Evolutionary conservation across 2,113 vertebrate species (phyloP).

Genomic region (Coptodon rendalli): DNA sequence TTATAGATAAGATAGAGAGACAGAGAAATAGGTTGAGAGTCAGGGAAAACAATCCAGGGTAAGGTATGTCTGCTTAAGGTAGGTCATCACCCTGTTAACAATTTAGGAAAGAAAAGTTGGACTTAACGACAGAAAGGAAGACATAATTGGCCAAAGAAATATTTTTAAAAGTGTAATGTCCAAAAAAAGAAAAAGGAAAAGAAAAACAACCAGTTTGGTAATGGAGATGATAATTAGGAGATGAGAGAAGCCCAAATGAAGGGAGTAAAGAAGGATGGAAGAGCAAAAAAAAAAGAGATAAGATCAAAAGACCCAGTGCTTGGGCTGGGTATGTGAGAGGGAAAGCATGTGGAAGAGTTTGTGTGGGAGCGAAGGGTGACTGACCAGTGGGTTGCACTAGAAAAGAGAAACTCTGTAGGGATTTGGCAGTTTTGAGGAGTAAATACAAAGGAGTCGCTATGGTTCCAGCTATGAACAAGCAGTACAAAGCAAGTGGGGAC

Average conservation of each 20-base stretch:
- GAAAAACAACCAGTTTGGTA: background rate
- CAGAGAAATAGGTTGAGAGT: background rate
- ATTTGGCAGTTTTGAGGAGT: conserved; percentile 4
- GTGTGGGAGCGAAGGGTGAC: conserved; percentile 33
- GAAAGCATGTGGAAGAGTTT: conserved; percentile 31
- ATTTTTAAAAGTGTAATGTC: background rate
- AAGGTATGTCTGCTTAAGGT: background rate
- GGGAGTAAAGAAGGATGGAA: background rate
- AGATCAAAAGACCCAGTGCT: conserved; percentile 45
- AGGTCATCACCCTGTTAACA: background rate
- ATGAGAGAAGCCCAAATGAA: background rate
- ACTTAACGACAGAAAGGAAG: background rate
- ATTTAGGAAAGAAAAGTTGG: background rate
- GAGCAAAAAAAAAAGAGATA: conserved; percentile 3
- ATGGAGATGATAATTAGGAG: conserved; percentile 9
- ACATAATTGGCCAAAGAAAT: background rate
- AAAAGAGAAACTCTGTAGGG: conserved; percentile 43
- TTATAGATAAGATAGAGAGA: conserved; percentile 17
- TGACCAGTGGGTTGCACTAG: conserved; percentile 59
- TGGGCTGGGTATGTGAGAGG: conserved; percentile 10
- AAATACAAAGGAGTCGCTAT: conserved; percentile 37
- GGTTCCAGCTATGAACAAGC: background rate
- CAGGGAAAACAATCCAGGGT: background rate
- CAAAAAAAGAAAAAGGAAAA: background rate
- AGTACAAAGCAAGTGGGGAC: conserved; percentile 6